Evolutionary conservation across 53 echinoderm and acorn worm genomes (phyloP), one percentile per base, ranked within the genome.

Genomic region (Hippasteria phrygiana): DNA sequence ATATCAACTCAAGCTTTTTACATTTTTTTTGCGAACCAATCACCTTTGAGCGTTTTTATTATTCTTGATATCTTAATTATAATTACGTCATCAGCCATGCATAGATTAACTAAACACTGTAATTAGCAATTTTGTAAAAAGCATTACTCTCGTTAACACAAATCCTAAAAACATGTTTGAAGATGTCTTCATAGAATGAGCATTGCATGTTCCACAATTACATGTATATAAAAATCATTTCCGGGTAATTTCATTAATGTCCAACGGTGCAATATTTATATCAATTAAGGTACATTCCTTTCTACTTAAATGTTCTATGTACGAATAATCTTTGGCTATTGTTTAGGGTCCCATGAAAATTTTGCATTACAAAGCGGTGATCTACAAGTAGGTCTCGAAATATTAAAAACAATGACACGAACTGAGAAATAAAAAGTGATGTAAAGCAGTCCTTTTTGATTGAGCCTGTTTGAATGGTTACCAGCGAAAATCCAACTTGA

Each of bases 61-160:
- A 34, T 17, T 73, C 28, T 73, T 67, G 11, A 32, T 67, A 17
- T 39, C 59, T 47, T 39, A n/a, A 81, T 65, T 27, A 31, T 46
- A 76, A 43, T 81, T 81, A 77, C 32, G 12, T 14, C 35, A 63
- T 81, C 65, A 81, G 81, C 81, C 81, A 81, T 81, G 81, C 81
- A 81, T 42, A 62, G 81, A 56, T 81, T 64, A 43, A 56, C 81
- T 81, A 81, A 81, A 81, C 59, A 43, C 10, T 32, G 28, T 65
- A 18, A 41, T 72, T 40, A 72, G 72, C 72, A 41, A 72, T 39
- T 35, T 26, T 63, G 31, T 17, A 33, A 1, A 1, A 67, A 67
- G 22, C n/a, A 59, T 8, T 22, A 8, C 26, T 59, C n/a, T 59
- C 59, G 26, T 24, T 59, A 59, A 59, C 59, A 24, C 26, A 22